phyloP scores from a whole-genome alignment of 2,888 invertebrate genomes.

The Euclidia mi region DNA sequence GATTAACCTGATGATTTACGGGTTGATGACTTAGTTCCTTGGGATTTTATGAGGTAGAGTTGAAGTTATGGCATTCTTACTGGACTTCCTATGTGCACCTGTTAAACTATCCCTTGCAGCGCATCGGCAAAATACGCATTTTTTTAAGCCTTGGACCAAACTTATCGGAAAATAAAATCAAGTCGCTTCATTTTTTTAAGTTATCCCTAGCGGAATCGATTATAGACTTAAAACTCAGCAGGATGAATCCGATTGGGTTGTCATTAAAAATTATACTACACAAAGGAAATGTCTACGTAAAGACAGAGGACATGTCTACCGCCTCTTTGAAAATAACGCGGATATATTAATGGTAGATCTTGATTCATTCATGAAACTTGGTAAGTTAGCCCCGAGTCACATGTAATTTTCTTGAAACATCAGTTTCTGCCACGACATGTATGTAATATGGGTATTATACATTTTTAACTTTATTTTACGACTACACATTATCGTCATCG shows the following conservation, averaged over 20 bases:
- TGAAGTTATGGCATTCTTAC: too few species aligned
- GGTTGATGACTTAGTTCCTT: too few species aligned
- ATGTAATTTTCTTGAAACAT: not conserved
- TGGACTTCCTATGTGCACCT: too few species aligned
- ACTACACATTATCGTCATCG: too few species aligned
- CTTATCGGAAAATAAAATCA: constrained; percentile 17
- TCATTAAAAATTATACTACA: constrained; percentile 39
- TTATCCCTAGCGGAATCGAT: constrained; percentile 53
- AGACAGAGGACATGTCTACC: constrained; percentile 13
- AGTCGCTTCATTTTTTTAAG: constrained; percentile 31
- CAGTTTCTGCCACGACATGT: not conserved
- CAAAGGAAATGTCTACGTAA: constrained; percentile 20
- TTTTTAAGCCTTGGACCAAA: constrained; percentile 13
- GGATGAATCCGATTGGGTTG: constrained; percentile 35
- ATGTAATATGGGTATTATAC: too few species aligned
- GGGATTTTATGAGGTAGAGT: too few species aligned
- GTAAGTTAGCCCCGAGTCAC: not conserved
- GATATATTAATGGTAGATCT: constrained; percentile 15
- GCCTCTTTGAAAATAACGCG: constrained; percentile 9
- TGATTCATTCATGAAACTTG: constrained; percentile 15
- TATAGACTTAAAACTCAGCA: constrained; percentile 32
- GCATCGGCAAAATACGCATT: constrained; percentile 14
- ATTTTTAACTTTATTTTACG: too few species aligned
- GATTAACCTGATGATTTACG: too few species aligned
- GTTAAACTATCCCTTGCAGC: too few species aligned